Base-by-base conservation (phyloP, 2,797 vertebrate species). In the Melanotaenia parkinsoni region DNA sequence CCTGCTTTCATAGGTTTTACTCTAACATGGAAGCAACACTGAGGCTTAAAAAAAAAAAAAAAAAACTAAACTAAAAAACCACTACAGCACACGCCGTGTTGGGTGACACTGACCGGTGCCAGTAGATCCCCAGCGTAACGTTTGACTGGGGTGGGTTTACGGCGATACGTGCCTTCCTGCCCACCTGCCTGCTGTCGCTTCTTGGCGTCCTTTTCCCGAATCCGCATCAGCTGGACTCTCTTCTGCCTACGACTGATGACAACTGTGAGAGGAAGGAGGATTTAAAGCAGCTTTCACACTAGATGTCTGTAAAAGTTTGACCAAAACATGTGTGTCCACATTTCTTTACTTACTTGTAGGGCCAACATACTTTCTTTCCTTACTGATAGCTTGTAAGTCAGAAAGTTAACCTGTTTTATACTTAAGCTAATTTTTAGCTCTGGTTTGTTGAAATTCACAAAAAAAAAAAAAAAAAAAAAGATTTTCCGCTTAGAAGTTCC, bases 141-240 rank as follows among this genome's bases (percentile, higher is more conserved):
- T 85, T 94, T 84, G 28, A 92, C 94, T 59, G 93, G 87, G 43
- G 92, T 89, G 58, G 94, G 87, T 86, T 96, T 96, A 83, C 91
- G 93, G 47, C 89, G 92, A 85, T 93, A 95, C 24, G 93, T 94
- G 83, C 95, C 95, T 86, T 96, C 94, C 70, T 94, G 93, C 69
- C 93, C 86, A 77, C 91, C 90, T 91, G 91, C 87, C 92, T 92
- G 91, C 87, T 94, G 95, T 58, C 92, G 93, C 87, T 95, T 95
- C 88, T 95, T 96, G 75, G 95, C 91, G 47, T 96, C 95, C 81
- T 95, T 95, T 91, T 97, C 95, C 54, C 91, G 94, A 82, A 96
- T 95, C 82, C 92, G 85, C 90, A 97, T 95, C 79, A 97, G 93
- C 74, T 96, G 96, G 62, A 96, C 94, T 68, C 94, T 92, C 90